phyloP scores from a whole-genome alignment of 2,113 vertebrate species.

The Triplophysa dalaica region DNA sequence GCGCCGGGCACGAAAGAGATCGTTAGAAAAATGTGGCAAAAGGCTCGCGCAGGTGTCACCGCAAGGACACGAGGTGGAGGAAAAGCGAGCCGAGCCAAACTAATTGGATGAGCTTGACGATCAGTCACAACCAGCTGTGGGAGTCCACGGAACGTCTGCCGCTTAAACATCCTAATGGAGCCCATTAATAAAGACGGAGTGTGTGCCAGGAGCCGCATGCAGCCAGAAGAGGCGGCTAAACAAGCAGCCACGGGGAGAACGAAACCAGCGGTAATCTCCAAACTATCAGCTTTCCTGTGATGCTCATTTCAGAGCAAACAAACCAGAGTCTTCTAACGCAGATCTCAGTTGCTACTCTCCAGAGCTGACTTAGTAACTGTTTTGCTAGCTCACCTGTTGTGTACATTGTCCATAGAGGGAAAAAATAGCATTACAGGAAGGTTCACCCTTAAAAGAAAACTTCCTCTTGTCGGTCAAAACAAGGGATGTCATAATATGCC shows the following conservation, averaged over 20 bases:
- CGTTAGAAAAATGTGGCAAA: slow-evolving; percentile 28
- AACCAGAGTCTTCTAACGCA: neutral
- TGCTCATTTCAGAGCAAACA: slow-evolving; percentile 40
- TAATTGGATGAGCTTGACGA: slow-evolving; percentile 57
- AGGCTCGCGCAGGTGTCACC: slow-evolving; percentile 44
- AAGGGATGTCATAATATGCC: too few species aligned
- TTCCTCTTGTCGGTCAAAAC: too few species aligned
- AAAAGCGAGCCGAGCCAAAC: slow-evolving; percentile 34
- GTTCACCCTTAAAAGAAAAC: too few species aligned
- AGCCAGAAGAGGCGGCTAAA: slow-evolving; percentile 41
- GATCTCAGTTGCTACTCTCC: neutral
- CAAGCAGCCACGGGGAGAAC: slow-evolving; percentile 26
- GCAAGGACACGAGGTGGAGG: slow-evolving; percentile 47
- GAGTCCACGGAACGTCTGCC: slow-evolving; percentile 54
- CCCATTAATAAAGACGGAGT: slow-evolving; percentile 67
- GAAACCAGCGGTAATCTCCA: slow-evolving; percentile 21
- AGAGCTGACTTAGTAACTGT: neutral
- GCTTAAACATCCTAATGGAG: slow-evolving; percentile 64
- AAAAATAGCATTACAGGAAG: neutral
- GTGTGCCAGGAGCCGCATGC: slow-evolving; percentile 42
- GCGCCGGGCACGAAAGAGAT: slow-evolving; percentile 27
- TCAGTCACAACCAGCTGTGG: slow-evolving; percentile 57
- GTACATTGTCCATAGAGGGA: neutral
- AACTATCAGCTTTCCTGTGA: slow-evolving; percentile 17
- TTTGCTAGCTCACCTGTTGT: slow-evolving; percentile 2